These are phyloP conservation scores for Cotesia typhae DNA, from an alignment of 1,140 invertebrate genomes.

Conservation along the genomic window DNA sequence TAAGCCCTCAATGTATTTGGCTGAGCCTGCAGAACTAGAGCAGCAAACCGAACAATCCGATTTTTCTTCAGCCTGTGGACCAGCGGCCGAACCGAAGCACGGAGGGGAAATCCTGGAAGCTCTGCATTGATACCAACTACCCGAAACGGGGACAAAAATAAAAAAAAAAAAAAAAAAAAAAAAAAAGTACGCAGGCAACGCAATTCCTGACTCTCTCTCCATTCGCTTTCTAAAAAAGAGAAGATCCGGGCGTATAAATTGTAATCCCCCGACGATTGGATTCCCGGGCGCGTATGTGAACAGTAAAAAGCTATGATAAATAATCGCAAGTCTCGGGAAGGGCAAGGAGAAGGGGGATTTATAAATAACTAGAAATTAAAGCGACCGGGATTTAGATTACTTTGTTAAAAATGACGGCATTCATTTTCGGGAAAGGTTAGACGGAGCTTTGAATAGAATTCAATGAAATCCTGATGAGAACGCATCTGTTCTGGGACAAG, in stretches of 20 bases:
- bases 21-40: slow-evolving; percentile 53
- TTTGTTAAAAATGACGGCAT: no score
- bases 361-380: no score
- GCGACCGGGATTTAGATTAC: no score
- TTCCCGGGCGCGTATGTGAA: slow-evolving; percentile 17
- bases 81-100: not conserved
- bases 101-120: not conserved
- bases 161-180: not conserved
- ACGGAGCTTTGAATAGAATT: no score
- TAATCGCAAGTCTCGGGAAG: no score
- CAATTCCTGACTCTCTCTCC: not conserved
- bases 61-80: slow-evolving; percentile 35
- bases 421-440: no score
- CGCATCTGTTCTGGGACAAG: slow-evolving; percentile 6
- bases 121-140: not conserved
- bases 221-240: not conserved
- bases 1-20: slow-evolving; percentile 37
- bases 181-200: not conserved
- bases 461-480: no score
- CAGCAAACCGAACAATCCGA: slow-evolving; percentile 54
- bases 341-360: no score
- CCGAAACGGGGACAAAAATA: not conserved
- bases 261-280: slow-evolving; percentile 42
- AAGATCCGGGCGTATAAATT: slow-evolving; percentile 39
- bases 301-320: not conserved